phyloP scores from a whole-genome alignment of 2,797 vertebrate genomes.

The Sandelia bainsii region DNA sequence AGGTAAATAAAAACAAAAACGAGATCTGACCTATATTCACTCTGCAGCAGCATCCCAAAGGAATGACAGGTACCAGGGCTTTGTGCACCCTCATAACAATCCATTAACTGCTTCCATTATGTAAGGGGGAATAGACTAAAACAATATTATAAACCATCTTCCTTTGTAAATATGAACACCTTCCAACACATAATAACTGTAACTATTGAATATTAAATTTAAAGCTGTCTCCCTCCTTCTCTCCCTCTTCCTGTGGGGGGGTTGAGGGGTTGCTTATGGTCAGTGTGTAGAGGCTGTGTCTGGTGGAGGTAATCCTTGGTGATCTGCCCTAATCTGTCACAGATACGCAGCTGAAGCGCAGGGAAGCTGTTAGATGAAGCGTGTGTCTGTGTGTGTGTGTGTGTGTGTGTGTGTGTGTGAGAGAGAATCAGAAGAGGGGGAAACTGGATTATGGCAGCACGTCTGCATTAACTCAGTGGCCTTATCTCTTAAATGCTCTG shows the following conservation, averaged over 20 bases:
- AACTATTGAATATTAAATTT: constrained; percentile 42
- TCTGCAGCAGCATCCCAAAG: constrained; percentile 58
- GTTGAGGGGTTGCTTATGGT: constrained; percentile 66
- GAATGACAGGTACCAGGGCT: constrained; percentile 59
- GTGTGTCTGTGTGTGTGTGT: constrained; percentile 34
- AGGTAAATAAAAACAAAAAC: constrained; percentile 60
- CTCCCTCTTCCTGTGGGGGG: constrained; percentile 14
- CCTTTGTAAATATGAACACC: background rate
- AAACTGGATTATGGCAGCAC: constrained; percentile 83
- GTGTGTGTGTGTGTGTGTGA: constrained; percentile 49
- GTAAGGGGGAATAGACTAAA: constrained; percentile 9
- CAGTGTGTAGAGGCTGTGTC: constrained; percentile 75
- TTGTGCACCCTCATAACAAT: constrained; percentile 19
- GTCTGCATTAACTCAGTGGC: constrained; percentile 82
- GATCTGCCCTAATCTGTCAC: constrained; percentile 88
- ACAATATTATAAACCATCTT: constrained; percentile 1
- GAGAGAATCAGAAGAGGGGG: constrained; percentile 60
- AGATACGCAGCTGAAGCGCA: constrained; percentile 82
- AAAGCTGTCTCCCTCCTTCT: constrained; percentile 22
- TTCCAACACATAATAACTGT: constrained; percentile 16
- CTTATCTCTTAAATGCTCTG: constrained; percentile 85
- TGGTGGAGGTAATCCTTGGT: constrained; percentile 84
- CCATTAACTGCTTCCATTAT: constrained; percentile 10
- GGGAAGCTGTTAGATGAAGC: constrained; percentile 71
- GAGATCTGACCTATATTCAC: constrained; percentile 74